Base-by-base conservation (phyloP, 1,140 invertebrate species). In the Pararge aegeria region DNA sequence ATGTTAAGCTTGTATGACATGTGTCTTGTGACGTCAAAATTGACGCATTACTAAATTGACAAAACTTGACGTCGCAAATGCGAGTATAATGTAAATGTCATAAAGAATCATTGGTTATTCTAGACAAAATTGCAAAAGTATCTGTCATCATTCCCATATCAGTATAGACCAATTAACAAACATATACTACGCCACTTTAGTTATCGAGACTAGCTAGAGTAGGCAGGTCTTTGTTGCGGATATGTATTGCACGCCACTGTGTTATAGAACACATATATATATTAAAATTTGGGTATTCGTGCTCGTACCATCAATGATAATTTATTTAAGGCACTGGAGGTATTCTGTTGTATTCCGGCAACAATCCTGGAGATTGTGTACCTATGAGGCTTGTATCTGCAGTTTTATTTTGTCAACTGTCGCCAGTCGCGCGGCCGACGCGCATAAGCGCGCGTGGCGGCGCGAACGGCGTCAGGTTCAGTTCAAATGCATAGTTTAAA, bases 401-500 rank as follows among this genome's bases (percentile, higher is more conserved):
- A 55, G 60, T 70, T 57, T 80, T 67, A 70, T 75, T 60, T 69
- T 69, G 64, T 42, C 27, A 27, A 34, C 30, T 34, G 10, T 34
- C 30, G 30, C 30, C 30, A 10, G 30, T 34, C 30, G 30, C 9
- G 7, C 10, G 10, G 10, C 30, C 10, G 10, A 0, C 9, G 7
- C 30, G 7, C 7, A 10, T 12, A 2, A 2, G 7, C 12, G 30
- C 30, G 4, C 0, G 38, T 9, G 38, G 9, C 5, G 1, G 16
- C 5, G 13, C 34, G 34, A 15, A 29, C 46, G 16, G 27, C 16
- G 38, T 12, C 37, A 10, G 21, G 51, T 68, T 65, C 78, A 73
- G 70, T 80, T 83, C 79, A 80, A 78, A 81, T 79, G 73, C 74
- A 83, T 87, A 87, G 78, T 73, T 73, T 83, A 83, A 80, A 85